These are phyloP conservation scores for Pristionchus pacificus DNA, from an alignment of 1,140 invertebrate species.

Conservation along the genomic window DNA sequence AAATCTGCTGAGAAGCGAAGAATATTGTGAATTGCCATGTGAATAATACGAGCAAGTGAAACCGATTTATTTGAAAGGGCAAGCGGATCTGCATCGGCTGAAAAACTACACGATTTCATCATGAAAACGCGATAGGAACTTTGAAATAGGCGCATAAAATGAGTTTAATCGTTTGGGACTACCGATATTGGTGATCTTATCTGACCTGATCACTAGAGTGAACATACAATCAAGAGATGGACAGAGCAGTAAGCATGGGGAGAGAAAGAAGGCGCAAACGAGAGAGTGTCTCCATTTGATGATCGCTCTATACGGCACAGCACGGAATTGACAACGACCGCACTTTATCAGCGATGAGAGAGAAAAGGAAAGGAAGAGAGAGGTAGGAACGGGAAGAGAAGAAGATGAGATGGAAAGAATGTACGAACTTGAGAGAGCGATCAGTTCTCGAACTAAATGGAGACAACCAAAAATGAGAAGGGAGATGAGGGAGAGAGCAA, in stretches of 20 bases:
- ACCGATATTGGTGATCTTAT: slow-evolving; percentile 1
- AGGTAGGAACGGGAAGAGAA: too few relatives aligned
- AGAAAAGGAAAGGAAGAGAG: background rate
- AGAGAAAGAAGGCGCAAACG: slow-evolving; percentile 1
- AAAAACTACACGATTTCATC: background rate
- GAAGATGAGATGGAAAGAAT: slow-evolving; percentile 12
- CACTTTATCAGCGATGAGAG: background rate
- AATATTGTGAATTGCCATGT: slow-evolving; percentile 56
- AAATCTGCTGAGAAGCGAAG: slow-evolving; percentile 54
- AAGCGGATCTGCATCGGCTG: slow-evolving; percentile 25
- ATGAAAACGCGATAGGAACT: background rate
- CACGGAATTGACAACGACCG: background rate
- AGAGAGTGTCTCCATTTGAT: background rate
- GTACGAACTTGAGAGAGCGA: background rate
- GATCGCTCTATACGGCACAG: background rate
- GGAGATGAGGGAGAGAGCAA: background rate
- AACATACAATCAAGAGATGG: background rate
- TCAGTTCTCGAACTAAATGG: background rate
- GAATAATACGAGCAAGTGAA: slow-evolving; percentile 46
- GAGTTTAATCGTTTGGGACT: background rate
- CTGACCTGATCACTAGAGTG: background rate
- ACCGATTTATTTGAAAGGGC: slow-evolving; percentile 54
- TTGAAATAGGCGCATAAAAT: background rate
- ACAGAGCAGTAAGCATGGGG: slow-evolving; percentile 2
- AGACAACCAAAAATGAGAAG: background rate